A percentile compares a stretch with the other conserved stretches of the same genome.
Conservation (phyloP, 2,113 vertebrate genomes). For the Labrus mixtus region DNA sequence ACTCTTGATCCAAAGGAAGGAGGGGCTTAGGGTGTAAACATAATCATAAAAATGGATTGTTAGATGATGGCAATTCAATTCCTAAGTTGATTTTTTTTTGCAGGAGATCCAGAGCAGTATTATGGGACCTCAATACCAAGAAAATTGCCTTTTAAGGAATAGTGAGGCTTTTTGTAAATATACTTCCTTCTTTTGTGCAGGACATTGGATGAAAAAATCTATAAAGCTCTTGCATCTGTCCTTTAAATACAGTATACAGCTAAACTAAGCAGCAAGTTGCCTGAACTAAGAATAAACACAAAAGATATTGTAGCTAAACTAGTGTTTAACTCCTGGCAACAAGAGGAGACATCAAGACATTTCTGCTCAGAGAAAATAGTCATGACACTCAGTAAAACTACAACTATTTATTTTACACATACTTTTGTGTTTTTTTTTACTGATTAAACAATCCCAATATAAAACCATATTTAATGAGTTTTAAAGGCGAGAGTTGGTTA, state of each 20-base stretch:
- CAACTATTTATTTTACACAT: too few species aligned
- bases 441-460: too few species aligned
- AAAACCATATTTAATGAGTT: too few species aligned
- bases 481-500: too few species aligned
- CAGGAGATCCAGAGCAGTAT: background rate
- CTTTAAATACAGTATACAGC: background rate
- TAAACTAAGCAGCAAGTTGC: background rate
- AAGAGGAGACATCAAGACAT: too few species aligned
- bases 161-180: background rate
- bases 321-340: background rate
- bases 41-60: background rate
- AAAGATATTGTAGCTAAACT: too few species aligned
- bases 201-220: too few species aligned
- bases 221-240: background rate
- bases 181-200: too few species aligned
- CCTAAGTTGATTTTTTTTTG: background rate
- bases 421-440: too few species aligned
- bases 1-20: constrained; percentile 18
- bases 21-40: background rate
- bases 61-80: background rate
- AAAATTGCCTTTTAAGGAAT: background rate
- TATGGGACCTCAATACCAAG: background rate
- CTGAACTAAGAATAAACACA: too few species aligned
- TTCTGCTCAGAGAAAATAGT: too few species aligned
- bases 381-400: too few species aligned